These are phyloP conservation scores for Tupaia chinensis DNA, from an alignment of 2,113 vertebrate species.

Conservation along the genomic window DNA sequence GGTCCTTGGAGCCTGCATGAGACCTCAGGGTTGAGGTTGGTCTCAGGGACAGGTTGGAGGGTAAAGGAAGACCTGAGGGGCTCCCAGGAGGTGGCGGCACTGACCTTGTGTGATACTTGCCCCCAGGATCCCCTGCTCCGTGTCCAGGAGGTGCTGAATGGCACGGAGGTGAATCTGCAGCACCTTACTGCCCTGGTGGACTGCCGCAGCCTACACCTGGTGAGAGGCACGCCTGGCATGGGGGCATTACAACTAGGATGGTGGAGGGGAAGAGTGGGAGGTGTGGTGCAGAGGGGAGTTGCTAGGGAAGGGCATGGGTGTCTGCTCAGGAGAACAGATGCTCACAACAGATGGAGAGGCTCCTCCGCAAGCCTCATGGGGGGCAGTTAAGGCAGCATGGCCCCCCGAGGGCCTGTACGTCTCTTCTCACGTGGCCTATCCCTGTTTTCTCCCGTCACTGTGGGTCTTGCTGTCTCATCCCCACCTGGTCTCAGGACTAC, in stretches of 20 bases:
- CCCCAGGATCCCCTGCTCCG: conserved; percentile 92
- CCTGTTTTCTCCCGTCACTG: neutral
- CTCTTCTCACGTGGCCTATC: neutral
- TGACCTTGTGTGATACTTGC: neutral
- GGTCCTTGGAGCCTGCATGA: neutral
- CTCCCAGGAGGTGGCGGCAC: neutral
- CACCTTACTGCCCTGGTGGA: conserved; percentile 98
- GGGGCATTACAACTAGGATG: rapidly evolving
- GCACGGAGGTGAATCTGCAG: conserved; percentile 96
- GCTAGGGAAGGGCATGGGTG: neutral
- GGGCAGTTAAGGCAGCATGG: neutral
- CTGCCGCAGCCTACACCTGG: conserved; percentile 98
- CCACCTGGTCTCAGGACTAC: conserved; percentile 91
- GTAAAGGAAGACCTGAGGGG: rapidly evolving
- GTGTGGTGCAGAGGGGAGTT: neutral
- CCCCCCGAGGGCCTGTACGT: rapidly evolving
- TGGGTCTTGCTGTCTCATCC: neutral
- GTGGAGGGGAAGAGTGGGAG: neutral
- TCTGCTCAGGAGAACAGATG: neutral
- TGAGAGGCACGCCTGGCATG: conserved; percentile 81
- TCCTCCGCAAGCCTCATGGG: rapidly evolving
- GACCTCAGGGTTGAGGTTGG: rapidly evolving
- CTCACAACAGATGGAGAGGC: no score
- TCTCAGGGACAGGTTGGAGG: neutral
- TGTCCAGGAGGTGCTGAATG: conserved; percentile 95